Percentiles rank a stretch among this genome's conserved stretches.
phyloP scores from a whole-genome alignment of 2,113 vertebrate genomes.

The Larimichthys polyactis region DNA sequence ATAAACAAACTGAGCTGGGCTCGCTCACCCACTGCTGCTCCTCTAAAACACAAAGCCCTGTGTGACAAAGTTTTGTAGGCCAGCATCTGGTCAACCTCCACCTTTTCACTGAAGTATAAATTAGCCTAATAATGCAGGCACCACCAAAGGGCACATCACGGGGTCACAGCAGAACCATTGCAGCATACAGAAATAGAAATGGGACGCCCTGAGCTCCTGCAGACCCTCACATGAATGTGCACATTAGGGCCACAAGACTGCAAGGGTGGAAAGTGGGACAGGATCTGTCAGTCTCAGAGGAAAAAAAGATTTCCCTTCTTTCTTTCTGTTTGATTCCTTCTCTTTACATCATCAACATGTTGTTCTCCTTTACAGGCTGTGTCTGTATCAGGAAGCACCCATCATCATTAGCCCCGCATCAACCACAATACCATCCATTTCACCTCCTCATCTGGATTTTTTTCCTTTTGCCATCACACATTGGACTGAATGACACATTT shows the following conservation, averaged over 20 bases:
- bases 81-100: neutral
- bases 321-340: neutral
- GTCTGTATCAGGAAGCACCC: slow-evolving; percentile 5
- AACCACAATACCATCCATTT: slow-evolving; percentile 12
- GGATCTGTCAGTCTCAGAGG: neutral
- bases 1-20: neutral
- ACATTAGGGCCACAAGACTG: slow-evolving; percentile 5
- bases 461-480: slow-evolving; percentile 22
- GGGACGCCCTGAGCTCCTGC: neutral
- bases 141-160: neutral
- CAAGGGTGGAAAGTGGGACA: neutral
- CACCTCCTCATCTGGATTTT: slow-evolving; percentile 3
- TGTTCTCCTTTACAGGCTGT: neutral
- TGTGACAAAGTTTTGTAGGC: neutral
- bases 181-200: slow-evolving; percentile 20
- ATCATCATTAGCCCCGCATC: neutral
- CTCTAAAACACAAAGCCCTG: neutral
- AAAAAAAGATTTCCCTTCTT: neutral
- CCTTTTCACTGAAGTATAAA: neutral
- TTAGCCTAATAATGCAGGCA: slow-evolving; percentile 17
- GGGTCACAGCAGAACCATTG: slow-evolving; percentile 4
- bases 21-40: neutral
- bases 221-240: neutral
- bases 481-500: slow-evolving; percentile 63
- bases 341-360: neutral